Evolutionary conservation across 2,113 vertebrate genomes (phyloP).

Genomic region (Leucoraja erinaceus): DNA sequence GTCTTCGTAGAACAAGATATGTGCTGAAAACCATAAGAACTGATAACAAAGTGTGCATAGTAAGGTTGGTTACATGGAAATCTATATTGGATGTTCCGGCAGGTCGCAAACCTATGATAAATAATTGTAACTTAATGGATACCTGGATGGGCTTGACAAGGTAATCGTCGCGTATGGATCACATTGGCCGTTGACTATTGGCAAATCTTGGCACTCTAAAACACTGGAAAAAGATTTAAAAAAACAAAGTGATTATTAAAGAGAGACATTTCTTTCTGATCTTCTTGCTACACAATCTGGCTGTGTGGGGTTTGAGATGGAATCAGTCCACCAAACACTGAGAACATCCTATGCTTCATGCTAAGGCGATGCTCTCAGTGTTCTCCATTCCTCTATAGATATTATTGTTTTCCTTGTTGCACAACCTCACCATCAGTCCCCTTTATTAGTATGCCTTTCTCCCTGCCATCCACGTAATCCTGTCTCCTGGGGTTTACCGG

Average conservation of each 20-base stretch:
- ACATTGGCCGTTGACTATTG: slow-evolving; percentile 92
- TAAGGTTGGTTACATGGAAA: background rate
- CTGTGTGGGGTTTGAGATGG: background rate
- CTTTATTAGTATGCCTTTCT: background rate
- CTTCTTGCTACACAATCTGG: background rate
- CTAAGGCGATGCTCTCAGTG: background rate
- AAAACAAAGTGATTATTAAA: background rate
- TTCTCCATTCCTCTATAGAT: background rate
- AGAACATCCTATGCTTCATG: background rate
- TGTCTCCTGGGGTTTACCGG: no score
- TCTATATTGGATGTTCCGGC: background rate
- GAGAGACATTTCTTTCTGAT: background rate
- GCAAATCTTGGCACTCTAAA: slow-evolving; percentile 89
- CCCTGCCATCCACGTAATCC: background rate
- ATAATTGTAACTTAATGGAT: background rate
- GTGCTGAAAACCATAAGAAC: background rate
- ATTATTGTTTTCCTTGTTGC: background rate
- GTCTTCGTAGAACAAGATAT: no score
- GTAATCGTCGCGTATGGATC: slow-evolving; percentile 91
- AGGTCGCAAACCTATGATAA: background rate
- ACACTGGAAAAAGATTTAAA: slow-evolving; percentile 60
- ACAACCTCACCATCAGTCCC: background rate
- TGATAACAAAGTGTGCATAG: background rate
- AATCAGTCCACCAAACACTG: background rate
- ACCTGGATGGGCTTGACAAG: slow-evolving; percentile 84